These are phyloP conservation scores for Drosophila paramelanica DNA, from an alignment of 2,888 invertebrate species.

Conservation along the genomic window DNA sequence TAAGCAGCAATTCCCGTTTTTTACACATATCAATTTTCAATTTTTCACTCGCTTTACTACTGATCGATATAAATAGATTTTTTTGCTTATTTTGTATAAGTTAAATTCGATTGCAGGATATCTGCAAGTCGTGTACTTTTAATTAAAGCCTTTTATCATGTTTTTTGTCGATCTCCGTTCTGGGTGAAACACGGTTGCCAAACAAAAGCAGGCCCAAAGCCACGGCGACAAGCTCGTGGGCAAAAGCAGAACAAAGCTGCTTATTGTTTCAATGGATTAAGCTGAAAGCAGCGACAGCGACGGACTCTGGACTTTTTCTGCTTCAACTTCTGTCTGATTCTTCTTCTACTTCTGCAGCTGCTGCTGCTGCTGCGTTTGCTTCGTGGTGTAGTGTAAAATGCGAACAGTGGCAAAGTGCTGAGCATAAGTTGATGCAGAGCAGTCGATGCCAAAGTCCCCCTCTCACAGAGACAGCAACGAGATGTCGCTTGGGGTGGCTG, in stretches of 20 bases:
- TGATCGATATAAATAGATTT: too few relatives aligned
- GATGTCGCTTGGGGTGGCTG: conserved; percentile 46
- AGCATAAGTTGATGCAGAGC: conserved; percentile 53
- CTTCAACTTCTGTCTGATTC: neutral
- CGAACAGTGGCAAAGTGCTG: conserved; percentile 37
- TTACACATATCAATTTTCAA: too few relatives aligned
- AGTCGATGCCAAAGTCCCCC: conserved; percentile 41
- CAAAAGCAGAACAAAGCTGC: conserved; percentile 74
- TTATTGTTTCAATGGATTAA: conserved; percentile 82
- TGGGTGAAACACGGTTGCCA: conserved; percentile 33
- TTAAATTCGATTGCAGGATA: neutral
- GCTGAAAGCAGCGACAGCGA: conserved; percentile 44
- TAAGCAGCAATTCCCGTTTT: too few relatives aligned
- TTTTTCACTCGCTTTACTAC: too few relatives aligned
- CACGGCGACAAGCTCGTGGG: conserved; percentile 43
- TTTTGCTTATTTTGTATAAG: too few relatives aligned
- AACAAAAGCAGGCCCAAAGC: conserved; percentile 37
- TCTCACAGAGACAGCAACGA: conserved; percentile 18
- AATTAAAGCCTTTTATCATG: neutral
- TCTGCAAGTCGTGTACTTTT: neutral
- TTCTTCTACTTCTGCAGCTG: neutral
- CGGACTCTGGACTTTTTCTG: conserved; percentile 19
- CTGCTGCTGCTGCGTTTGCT: neutral
- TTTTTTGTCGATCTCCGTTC: conserved; percentile 33
- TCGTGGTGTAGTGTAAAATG: conserved; percentile 11